These are phyloP conservation scores for Rutilus rutilus DNA, from an alignment of 2,113 vertebrate genomes.

Conservation along the genomic window DNA sequence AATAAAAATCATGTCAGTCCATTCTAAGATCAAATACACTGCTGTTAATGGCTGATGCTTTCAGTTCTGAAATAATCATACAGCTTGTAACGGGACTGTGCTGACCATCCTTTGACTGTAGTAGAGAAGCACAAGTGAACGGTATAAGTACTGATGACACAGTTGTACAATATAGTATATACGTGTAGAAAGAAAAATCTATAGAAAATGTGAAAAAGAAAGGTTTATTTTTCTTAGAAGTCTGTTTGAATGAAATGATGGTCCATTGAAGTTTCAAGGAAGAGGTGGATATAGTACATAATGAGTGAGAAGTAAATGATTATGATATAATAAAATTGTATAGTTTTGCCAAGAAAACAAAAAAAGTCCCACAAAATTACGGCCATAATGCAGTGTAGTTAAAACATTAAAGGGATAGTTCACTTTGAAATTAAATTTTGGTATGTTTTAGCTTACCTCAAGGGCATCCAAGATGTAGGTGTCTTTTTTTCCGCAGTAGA, in stretches of 20 bases:
- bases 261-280: not conserved
- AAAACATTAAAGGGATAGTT: too few relatives aligned
- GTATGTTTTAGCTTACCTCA: too few relatives aligned
- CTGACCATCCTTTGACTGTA: not conserved
- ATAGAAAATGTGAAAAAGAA: constrained; percentile 43
- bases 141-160: not conserved
- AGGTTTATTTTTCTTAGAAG: constrained; percentile 56
- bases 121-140: constrained; percentile 37
- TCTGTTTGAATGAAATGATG: constrained; percentile 20
- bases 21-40: not conserved
- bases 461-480: too few relatives aligned
- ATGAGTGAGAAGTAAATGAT: constrained; percentile 4
- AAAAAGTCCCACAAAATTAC: not conserved
- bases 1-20: not conserved
- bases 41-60: constrained; percentile 12
- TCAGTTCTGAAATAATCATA: not conserved
- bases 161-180: constrained; percentile 29
- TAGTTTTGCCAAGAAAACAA: not conserved
- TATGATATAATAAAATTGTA: not conserved
- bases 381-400: not conserved
- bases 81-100: not conserved
- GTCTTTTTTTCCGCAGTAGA: too few relatives aligned
- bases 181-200: not conserved
- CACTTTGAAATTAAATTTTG: too few relatives aligned
- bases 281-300: not conserved